These are phyloP conservation scores for Monodelphis domestica DNA, from an alignment of 2,797 vertebrate genomes.

Conservation along the genomic window DNA sequence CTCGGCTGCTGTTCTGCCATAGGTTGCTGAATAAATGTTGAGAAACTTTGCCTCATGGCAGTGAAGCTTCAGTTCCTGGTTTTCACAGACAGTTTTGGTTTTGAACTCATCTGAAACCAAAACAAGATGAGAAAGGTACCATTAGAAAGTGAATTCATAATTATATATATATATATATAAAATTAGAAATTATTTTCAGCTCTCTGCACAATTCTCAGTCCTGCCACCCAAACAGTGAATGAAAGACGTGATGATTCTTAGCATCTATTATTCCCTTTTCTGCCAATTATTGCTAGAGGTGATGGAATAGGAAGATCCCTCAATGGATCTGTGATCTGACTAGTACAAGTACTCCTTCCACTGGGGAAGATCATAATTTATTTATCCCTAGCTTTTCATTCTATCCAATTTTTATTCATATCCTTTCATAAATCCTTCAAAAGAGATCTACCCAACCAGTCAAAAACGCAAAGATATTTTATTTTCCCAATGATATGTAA, in stretches of 20 bases:
- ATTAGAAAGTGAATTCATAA: constrained; percentile 30
- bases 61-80: constrained; percentile 91
- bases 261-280: background rate
- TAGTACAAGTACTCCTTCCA: background rate
- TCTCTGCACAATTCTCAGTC: background rate
- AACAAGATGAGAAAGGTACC: constrained; percentile 62
- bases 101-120: constrained; percentile 92
- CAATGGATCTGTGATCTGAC: background rate
- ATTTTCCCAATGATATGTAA: too few species aligned
- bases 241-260: background rate
- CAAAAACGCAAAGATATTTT: too few species aligned
- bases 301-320: background rate
- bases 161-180: too few species aligned
- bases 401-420: background rate
- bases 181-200: too few species aligned
- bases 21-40: constrained; percentile 95
- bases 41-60: constrained; percentile 94
- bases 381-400: background rate
- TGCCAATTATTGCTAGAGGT: background rate
- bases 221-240: background rate
- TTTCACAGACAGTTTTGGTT: constrained; percentile 92
- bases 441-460: background rate
- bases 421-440: background rate
- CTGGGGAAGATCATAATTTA: background rate
- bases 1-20: constrained; percentile 88